These are phyloP conservation scores for Arvicola amphibius DNA, from an alignment of 2,797 vertebrate species.

Conservation along the genomic window DNA sequence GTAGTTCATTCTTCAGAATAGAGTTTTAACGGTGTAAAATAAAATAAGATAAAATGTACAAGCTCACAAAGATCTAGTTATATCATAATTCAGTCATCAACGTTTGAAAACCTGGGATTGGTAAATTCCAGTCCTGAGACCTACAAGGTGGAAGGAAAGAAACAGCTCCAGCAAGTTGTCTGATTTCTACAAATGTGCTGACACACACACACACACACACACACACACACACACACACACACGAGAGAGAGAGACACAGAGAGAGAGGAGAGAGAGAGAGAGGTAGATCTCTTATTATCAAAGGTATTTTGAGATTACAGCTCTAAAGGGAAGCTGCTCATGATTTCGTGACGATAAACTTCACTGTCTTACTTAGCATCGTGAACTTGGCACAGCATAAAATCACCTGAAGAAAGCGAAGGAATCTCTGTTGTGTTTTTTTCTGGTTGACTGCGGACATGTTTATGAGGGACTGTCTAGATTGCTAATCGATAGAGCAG, in stretches of 20 bases:
- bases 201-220: too few species aligned
- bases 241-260: too few species aligned
- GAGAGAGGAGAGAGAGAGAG: background rate
- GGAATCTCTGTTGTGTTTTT: background rate
- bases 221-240: background rate
- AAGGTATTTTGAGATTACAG: background rate
- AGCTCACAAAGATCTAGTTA: background rate
- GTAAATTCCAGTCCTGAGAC: background rate
- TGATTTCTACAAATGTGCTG: background rate
- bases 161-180: background rate
- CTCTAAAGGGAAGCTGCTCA: background rate
- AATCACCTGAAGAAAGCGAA: background rate
- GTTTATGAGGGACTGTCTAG: background rate
- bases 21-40: background rate
- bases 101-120: background rate
- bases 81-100: background rate
- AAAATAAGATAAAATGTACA: background rate
- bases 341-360: background rate
- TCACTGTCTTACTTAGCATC: background rate
- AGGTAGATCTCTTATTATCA: background rate
- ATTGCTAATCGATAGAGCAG: background rate
- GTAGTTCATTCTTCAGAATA: background rate
- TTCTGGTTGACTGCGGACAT: background rate
- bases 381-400: background rate
- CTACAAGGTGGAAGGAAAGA: background rate